Conservation (phyloP, 2,113 vertebrate species). For the Cardinalis cardinalis region DNA sequence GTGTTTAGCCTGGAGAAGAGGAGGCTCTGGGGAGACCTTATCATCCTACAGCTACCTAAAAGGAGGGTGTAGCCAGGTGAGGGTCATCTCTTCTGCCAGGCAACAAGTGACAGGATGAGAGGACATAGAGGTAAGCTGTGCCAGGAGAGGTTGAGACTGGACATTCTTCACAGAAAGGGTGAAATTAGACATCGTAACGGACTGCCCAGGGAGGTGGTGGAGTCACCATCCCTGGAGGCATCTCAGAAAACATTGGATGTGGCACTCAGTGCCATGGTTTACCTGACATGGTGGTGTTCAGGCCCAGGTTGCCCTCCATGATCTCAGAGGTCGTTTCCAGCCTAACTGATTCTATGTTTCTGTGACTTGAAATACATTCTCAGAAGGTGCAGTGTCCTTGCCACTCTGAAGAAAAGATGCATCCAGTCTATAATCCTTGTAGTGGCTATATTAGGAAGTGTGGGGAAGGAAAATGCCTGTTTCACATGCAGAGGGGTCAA, state of each 20-base stretch:
- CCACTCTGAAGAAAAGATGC: neutral
- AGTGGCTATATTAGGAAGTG: fast-evolving
- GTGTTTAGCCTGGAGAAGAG: neutral
- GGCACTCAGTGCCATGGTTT: neutral
- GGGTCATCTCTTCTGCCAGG: neutral
- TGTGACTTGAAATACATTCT: neutral
- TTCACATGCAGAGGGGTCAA: neutral
- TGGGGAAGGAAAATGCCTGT: neutral
- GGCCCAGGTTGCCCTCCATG: fast-evolving
- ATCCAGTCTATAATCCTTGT: neutral
- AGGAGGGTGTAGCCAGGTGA: too few species aligned
- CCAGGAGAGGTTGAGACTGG: neutral
- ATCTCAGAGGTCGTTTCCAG: neutral
- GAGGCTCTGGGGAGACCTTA: neutral
- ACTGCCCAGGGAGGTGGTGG: neutral
- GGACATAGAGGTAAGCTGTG: too few species aligned
- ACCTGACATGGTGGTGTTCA: neutral
- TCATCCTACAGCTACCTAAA: neutral
- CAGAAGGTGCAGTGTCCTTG: neutral
- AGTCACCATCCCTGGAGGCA: neutral
- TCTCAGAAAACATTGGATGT: neutral
- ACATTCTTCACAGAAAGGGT: neutral
- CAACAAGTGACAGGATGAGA: too few species aligned
- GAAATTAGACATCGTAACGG: neutral
- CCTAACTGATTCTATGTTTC: neutral